Evolutionary conservation across 2,113 vertebrate genomes (phyloP), one percentile per base, ranked within the genome.

Genomic region (Andinoacara biseriatus): DNA sequence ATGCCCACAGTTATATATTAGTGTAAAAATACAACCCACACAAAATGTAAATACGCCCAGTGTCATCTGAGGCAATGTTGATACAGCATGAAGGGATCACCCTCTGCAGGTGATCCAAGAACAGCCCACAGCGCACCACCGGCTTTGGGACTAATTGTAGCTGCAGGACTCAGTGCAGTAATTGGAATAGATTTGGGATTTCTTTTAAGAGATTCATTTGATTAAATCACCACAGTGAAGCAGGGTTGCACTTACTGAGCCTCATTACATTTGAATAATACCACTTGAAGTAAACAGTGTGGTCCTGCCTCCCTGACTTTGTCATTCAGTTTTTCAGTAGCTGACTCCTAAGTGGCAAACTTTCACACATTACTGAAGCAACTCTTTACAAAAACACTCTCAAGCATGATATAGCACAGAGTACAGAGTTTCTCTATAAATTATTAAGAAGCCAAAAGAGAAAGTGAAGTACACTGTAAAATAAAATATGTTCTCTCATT

Each of bases 191-290:
- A 79, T 88, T 82, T 75, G 83, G 84, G 78, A 76, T 87, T 85
- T 80, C 29, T 9, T 69, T 67, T 69, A 86, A 83, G 40, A 58
- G 76, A 65, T 83, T 85, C 72, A 76, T 88, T 89, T 78, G 67
- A 60, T 78, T 75, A 85, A 90, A 85, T 91, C 88, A 90, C 59
- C 31, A 46, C 33, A 13, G 52, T 14, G 26, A 59, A 74, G 61
- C 52, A 62, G 58, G 60, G 56, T 58, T 78, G 61, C 49, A 65
- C 81, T 74, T 67, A 78, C n/a, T 13, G 40, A 86, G 83, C 54
- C 85, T 85, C 60, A 67, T 87, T 87, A 83, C 43, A 80, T 80
- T 38, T 84, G 49, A 80, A 87, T 90, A 86, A 86, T 87, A 62
- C 67, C 18, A 38, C 59, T 79, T 74, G 33, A 76, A 91, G 89